Base-by-base conservation (phyloP, 2,888 invertebrate species). In the Augiades crinisus region DNA sequence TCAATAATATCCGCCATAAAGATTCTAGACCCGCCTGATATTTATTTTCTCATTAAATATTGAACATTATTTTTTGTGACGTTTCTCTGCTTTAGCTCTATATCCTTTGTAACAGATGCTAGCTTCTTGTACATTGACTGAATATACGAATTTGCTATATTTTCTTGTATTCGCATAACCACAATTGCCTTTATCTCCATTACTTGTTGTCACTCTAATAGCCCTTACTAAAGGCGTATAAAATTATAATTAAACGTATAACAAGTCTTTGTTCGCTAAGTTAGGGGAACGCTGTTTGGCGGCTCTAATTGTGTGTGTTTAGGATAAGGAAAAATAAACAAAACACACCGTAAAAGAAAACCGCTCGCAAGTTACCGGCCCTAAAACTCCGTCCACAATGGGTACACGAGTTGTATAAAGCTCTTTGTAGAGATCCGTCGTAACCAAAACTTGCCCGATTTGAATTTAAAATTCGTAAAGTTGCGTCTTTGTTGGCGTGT, bases 391-490 rank as follows among this genome's bases (percentile, higher is more conserved):
- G 40, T 30, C 41, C 41, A 44, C 52, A 51, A 51, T 45, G 31
- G 56, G 36, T 46, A 44, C 17, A 41, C 37, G 45, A 47, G 49
- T 60, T 55, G 47, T 52, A 53, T 44, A 36, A 43, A 53, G 45
- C 53, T 49, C 62, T 63, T 64, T 61, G 63, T 56, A 55, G 44
- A 58, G 62, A 65, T 65, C 60, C 64, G 57, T 59, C 57, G 62
- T 62, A 67, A 63, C 64, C 62, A 57, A 58, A 78, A 81, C 73
- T 80, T 77, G 58, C 58, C 41, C 55, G 69, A 84, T 85, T 81
- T 83, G 74, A 82, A 86, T 84, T 84, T 85, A 76, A 86, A 85
- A 87, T 87, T 69, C 64, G 63, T 61, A 58, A 77, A 82, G 76
- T 75, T 78, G 68, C 61, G 57, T 64, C 73, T 72, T 69, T 63